These are phyloP conservation scores for Gallinago paraguaiae DNA, from an alignment of 2,113 vertebrate genomes.

Conservation along the genomic window DNA sequence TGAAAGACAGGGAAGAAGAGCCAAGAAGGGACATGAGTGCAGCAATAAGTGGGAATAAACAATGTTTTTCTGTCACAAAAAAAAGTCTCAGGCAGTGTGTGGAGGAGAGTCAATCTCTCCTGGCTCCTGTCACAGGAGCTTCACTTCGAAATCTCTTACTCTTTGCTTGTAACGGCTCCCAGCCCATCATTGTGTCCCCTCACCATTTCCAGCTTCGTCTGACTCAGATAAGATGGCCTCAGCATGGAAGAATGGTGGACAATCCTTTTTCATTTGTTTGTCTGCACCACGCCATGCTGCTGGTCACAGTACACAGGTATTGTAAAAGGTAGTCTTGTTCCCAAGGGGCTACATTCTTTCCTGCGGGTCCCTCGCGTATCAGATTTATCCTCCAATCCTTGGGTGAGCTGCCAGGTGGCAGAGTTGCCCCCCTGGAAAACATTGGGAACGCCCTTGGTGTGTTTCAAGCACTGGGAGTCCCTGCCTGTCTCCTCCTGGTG, in stretches of 20 bases:
- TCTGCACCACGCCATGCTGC: neutral
- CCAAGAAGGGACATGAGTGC: neutral
- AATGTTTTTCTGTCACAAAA: neutral
- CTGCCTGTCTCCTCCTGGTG: accelerated
- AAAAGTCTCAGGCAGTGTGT: neutral
- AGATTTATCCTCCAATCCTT: neutral
- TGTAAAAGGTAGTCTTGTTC: neutral
- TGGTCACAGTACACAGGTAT: neutral
- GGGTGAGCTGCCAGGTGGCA: neutral
- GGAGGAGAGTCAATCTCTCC: neutral
- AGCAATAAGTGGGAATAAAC: neutral
- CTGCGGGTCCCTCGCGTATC: neutral
- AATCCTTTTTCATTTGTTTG: neutral
- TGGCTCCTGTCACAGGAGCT: neutral
- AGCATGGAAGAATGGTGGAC: neutral
- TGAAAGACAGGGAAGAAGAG: neutral
- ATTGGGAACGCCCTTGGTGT: accelerated
- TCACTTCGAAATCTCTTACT: neutral
- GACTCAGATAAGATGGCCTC: neutral
- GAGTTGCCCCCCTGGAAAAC: too few species aligned
- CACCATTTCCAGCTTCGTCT: neutral
- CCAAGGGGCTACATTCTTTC: neutral
- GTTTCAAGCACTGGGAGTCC: accelerated
- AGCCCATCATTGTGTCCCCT: accelerated
- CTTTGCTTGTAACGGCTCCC: neutral